Base-by-base conservation (phyloP, 1,140 invertebrate genomes). In the Theocolax elegans region DNA sequence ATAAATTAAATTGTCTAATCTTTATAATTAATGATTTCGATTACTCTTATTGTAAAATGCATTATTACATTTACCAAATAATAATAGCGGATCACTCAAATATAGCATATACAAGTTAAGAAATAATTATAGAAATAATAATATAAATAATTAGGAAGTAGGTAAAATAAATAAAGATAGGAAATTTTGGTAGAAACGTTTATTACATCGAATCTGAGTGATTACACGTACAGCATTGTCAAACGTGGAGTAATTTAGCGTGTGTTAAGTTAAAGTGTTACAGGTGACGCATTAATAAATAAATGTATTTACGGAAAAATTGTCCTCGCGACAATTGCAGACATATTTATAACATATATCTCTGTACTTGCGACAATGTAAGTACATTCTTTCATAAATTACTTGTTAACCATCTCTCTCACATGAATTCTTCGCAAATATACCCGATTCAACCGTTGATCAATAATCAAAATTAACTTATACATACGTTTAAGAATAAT, bases 101-200 rank as follows among this genome's bases (percentile, higher is more conserved):
- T n/a, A n/a, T n/a, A n/a, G n/a, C n/a, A n/a, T n/a, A n/a, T n/a
- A n/a, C n/a, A n/a, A n/a, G n/a, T n/a, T n/a, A n/a, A n/a, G n/a
- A n/a, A n/a, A n/a, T n/a, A n/a, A n/a, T n/a, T n/a, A n/a, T n/a
- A n/a, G n/a, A n/a, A n/a, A n/a, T n/a, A n/a, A n/a, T n/a, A n/a
- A n/a, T n/a, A n/a, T n/a, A n/a, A n/a, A n/a, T n/a, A 35, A 35
- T 10, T 6, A 42, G 21, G 1, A 58, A 9, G 21, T 23, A 15
- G 21, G 23, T 15, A 38, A 35, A 51, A 51, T 25, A 51, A 29
- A 15, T 1, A 29, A 10, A 56, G 12, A 13, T 42, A 21, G 13
- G 12, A 25, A 29, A 15, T 58, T 63, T 67, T 58, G n/a, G 21
- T 67, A 59, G 19, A 67, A 58, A 59, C 27, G 27, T 67, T 67